Conservation (phyloP, 2,113 vertebrate genomes). For the Protomyctophum bolini region DNA sequence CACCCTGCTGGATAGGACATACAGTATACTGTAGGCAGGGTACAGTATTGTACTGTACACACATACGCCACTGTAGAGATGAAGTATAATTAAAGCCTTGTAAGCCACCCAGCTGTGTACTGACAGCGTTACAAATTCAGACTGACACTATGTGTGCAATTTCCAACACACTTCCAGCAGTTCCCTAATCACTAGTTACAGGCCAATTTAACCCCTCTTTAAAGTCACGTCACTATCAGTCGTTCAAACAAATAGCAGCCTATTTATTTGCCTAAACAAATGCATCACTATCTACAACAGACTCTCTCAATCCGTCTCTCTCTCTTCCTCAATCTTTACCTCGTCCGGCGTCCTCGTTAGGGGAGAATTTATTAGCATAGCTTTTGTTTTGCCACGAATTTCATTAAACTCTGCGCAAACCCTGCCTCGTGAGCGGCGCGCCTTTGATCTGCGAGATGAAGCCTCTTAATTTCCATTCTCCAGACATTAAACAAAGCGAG, state of each 20-base stretch:
- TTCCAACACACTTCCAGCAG: constrained; percentile 3
- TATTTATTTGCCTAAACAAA: constrained; percentile 76
- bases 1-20: too few species aligned
- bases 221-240: constrained; percentile 59
- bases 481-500: constrained; percentile 76
- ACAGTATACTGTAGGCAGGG: too few species aligned
- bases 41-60: too few species aligned
- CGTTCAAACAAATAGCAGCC: constrained; percentile 60
- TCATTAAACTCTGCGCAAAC: constrained; percentile 82
- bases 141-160: constrained; percentile 37
- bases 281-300: constrained; percentile 14
- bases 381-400: constrained; percentile 79
- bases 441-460: constrained; percentile 76
- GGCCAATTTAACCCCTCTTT: constrained; percentile 71
- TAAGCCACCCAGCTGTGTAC: constrained; percentile 19
- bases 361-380: constrained; percentile 75
- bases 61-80: background rate
- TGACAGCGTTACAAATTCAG: constrained; percentile 41
- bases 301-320: constrained; percentile 38
- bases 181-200: constrained; percentile 55
- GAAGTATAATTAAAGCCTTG: background rate
- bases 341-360: constrained; percentile 59
- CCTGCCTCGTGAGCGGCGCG: constrained; percentile 62
- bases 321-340: constrained; percentile 28
- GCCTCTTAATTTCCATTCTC: constrained; percentile 79